Conservation (phyloP, 2,888 invertebrate species). For the Eulithis testata region DNA sequence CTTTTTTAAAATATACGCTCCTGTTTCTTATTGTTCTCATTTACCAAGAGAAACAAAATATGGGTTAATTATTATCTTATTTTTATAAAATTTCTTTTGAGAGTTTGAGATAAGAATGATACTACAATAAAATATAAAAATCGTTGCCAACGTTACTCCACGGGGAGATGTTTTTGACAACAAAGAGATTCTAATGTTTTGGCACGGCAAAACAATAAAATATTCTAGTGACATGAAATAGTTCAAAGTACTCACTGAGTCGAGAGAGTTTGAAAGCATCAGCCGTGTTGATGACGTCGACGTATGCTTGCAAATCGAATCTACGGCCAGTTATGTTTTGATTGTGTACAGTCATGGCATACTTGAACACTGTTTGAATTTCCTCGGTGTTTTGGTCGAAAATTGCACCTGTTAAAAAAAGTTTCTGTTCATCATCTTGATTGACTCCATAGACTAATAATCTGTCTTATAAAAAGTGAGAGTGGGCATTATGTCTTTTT, state of each 20-base stretch:
- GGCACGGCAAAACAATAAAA: neutral
- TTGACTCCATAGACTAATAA: too few species aligned
- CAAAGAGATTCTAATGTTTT: too few species aligned
- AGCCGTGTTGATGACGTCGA: conserved; percentile 96
- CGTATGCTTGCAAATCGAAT: conserved; percentile 94
- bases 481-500: too few species aligned
- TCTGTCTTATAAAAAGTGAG: too few species aligned
- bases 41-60: conserved; percentile 56
- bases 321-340: conserved; percentile 90
- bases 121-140: too few species aligned
- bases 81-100: conserved; percentile 17
- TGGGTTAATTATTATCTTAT: conserved; percentile 58
- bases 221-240: neutral
- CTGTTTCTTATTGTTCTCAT: conserved; percentile 65
- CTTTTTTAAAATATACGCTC: conserved; percentile 72
- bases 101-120: too few species aligned
- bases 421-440: neutral
- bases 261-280: conserved; percentile 96
- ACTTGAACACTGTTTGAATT: conserved; percentile 96
- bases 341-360: conserved; percentile 94
- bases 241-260: conserved; percentile 89
- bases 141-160: too few species aligned
- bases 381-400: conserved; percentile 97
- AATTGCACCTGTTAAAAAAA: conserved; percentile 89
- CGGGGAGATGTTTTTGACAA: too few species aligned